These are phyloP conservation scores for Crotophaga sulcirostris DNA, from an alignment of 2,113 vertebrate species.

Conservation along the genomic window DNA sequence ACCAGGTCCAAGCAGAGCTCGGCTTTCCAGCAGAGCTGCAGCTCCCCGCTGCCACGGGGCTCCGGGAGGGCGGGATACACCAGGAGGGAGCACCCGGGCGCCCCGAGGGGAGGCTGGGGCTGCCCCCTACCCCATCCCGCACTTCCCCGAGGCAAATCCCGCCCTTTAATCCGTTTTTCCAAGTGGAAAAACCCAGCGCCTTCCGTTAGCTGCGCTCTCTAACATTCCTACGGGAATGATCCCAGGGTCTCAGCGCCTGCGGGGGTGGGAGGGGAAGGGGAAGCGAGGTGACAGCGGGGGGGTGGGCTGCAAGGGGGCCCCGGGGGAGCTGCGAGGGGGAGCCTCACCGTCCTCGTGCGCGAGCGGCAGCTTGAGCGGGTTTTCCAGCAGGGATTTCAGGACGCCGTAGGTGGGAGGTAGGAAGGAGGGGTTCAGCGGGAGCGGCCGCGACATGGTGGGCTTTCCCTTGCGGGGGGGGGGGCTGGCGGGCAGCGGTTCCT, in stretches of 20 bases:
- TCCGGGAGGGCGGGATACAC: too few relatives aligned
- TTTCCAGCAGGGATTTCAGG: slow-evolving; percentile 96
- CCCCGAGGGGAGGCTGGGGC: not conserved
- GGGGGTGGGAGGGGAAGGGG: not conserved
- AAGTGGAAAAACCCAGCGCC: not conserved
- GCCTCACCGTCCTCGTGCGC: slow-evolving; percentile 91
- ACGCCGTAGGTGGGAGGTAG: slow-evolving; percentile 94
- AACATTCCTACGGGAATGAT: not conserved
- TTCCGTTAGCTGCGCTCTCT: not conserved
- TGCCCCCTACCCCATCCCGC: not conserved
- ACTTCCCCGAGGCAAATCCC: not conserved
- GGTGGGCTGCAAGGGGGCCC: not conserved
- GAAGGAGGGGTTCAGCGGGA: slow-evolving; percentile 86
- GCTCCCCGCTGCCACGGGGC: not conserved
- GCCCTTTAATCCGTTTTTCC: not conserved
- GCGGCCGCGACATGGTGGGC: slow-evolving; percentile 90
- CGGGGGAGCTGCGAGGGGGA: not conserved
- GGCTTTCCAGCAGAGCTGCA: not conserved
- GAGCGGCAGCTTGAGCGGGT: slow-evolving; percentile 93
- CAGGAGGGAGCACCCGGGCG: too few relatives aligned
- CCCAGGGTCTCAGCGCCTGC: not conserved
- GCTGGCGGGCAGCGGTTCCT: slow-evolving; percentile 1
- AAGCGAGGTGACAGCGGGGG: not conserved
- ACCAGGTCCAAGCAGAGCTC: not conserved
- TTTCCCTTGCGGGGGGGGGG: slow-evolving; percentile 39